phyloP scores from a whole-genome alignment of 2,888 invertebrate genomes.

The Drosophila neoperkinsi region DNA sequence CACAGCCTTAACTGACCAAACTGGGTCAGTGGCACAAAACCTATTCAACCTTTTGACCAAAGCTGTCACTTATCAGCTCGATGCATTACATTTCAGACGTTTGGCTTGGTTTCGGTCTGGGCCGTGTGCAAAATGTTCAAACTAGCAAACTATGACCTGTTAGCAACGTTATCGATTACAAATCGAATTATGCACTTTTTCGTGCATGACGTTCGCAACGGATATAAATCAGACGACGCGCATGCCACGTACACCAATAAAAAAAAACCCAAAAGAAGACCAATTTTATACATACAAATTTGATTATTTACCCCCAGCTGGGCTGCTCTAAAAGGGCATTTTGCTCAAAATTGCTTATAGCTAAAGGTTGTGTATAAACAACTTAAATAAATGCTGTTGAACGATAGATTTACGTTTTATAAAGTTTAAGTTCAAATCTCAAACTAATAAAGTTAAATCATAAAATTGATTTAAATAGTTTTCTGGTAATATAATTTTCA shows the following conservation, averaged over 20 bases:
- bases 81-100: not conserved
- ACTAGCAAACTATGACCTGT: conserved; percentile 9
- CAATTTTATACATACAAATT: conserved; percentile 31
- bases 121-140: conserved; percentile 5
- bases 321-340: conserved; percentile 9
- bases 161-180: conserved; percentile 63
- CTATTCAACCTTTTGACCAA: conserved; percentile 54
- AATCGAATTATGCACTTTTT: conserved; percentile 65
- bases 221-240: conserved; percentile 55
- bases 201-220: conserved; percentile 13
- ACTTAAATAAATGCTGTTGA: not conserved
- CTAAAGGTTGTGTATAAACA: not conserved
- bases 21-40: conserved; percentile 73
- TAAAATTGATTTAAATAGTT: not conserved
- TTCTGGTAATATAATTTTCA: not conserved
- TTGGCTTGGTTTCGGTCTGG: not conserved
- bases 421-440: not conserved
- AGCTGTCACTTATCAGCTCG: conserved; percentile 37
- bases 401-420: not conserved
- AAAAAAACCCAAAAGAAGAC: not conserved
- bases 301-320: conserved; percentile 42
- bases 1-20: conserved; percentile 34
- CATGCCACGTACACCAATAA: conserved; percentile 8
- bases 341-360: conserved; percentile 53
- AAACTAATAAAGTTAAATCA: not conserved